phyloP scores from a whole-genome alignment of 2,888 invertebrate species.

The Branchellion lobata region DNA sequence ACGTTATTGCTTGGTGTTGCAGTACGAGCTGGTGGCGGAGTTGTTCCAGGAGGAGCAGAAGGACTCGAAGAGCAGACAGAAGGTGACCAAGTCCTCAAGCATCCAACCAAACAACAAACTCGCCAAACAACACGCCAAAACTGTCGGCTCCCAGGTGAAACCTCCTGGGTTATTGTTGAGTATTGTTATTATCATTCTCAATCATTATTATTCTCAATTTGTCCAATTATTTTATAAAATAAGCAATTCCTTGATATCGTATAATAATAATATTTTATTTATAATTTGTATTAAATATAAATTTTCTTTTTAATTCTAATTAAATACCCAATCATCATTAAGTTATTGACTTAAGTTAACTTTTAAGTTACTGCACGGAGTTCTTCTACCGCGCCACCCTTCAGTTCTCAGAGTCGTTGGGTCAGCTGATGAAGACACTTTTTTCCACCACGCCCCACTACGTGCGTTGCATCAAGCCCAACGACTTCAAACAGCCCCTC shows the following conservation, averaged over 20 bases:
- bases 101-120: background rate
- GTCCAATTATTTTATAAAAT: too few relatives aligned
- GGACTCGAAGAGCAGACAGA: background rate
- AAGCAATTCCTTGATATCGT: too few relatives aligned
- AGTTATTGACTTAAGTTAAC: background rate
- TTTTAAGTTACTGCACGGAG: background rate
- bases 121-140: slow-evolving; percentile 65
- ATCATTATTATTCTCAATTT: too few relatives aligned
- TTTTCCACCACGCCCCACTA: slow-evolving; percentile 97
- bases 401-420: slow-evolving; percentile 88
- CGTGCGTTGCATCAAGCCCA: slow-evolving; percentile 95
- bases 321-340: background rate
- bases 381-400: slow-evolving; percentile 20
- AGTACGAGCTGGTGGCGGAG: slow-evolving; percentile 65
- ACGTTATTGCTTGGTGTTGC: too few relatives aligned
- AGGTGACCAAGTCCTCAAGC: slow-evolving; percentile 42
- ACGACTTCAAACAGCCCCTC: slow-evolving; percentile 80
- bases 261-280: too few relatives aligned
- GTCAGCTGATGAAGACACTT: slow-evolving; percentile 83
- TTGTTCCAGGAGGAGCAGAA: slow-evolving; percentile 63
- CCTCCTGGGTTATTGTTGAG: background rate
- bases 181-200: too few relatives aligned
- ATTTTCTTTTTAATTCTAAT: too few relatives aligned
- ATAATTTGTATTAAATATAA: too few relatives aligned
- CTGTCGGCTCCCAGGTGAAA: slow-evolving; percentile 65